Evolutionary conservation across 2,888 invertebrate species (phyloP).

Genomic region (Lepidochrysops patricia): DNA sequence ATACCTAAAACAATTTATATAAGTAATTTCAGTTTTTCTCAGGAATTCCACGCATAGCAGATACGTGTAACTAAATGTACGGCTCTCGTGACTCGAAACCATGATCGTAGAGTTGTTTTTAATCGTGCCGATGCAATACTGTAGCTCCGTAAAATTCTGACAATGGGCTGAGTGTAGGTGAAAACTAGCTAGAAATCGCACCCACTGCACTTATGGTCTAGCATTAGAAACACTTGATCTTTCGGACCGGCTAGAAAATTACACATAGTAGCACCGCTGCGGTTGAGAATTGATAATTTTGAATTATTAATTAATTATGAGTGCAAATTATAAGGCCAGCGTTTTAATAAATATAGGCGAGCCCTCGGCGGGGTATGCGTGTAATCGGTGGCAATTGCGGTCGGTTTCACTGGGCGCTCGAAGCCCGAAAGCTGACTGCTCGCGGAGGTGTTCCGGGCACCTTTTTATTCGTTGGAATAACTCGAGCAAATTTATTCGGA

Average conservation of each 20-base stretch:
- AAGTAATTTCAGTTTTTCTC: too few relatives aligned
- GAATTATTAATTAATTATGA: constrained; percentile 28
- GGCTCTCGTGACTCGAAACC: constrained; percentile 52
- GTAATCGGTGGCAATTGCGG: constrained; percentile 50
- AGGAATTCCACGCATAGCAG: constrained; percentile 51
- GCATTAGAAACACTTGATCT: constrained; percentile 30
- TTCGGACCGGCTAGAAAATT: constrained; percentile 19
- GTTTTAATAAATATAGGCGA: constrained; percentile 40
- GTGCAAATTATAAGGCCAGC: constrained; percentile 26
- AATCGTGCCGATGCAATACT: constrained; percentile 52
- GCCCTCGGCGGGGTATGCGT: constrained; percentile 32
- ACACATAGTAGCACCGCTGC: constrained; percentile 15
- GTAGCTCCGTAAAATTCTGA: constrained; percentile 50
- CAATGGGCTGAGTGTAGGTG: constrained; percentile 43
- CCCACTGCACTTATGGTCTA: constrained; percentile 37
- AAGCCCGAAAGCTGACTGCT: constrained; percentile 51
- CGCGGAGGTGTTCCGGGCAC: constrained; percentile 58
- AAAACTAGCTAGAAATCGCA: constrained; percentile 45
- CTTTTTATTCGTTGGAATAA: constrained; percentile 73
- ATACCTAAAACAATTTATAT: too few relatives aligned
- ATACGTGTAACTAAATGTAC: constrained; percentile 49
- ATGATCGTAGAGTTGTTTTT: constrained; percentile 53
- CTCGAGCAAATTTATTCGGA: constrained; percentile 70
- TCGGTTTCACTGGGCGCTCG: constrained; percentile 65
- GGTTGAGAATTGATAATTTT: constrained; percentile 18